Evolutionary conservation across 2,888 invertebrate species (phyloP).

Genomic region (Eupithecia inturbata): DNA sequence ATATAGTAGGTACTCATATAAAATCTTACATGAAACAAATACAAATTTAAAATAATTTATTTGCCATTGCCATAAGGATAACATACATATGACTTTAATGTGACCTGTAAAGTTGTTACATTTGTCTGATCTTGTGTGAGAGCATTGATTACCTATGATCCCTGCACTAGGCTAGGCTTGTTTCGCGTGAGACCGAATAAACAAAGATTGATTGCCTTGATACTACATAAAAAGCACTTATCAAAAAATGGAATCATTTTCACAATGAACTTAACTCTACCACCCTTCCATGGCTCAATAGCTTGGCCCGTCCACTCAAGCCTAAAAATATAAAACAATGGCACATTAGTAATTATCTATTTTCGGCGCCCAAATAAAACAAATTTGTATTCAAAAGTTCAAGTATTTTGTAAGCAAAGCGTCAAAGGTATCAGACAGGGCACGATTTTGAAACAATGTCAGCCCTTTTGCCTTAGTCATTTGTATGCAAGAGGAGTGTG

Average conservation of each 20-base stretch:
- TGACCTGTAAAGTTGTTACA: too few species aligned
- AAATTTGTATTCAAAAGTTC: slow-evolving; percentile 55
- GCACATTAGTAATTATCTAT: slow-evolving; percentile 41
- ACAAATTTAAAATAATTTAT: too few species aligned
- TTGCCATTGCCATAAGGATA: too few species aligned
- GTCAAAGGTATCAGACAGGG: slow-evolving; percentile 58
- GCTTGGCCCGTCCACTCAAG: not conserved
- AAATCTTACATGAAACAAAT: too few species aligned
- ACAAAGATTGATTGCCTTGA: too few species aligned
- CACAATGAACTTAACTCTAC: not conserved
- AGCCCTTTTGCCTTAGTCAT: slow-evolving; percentile 37
- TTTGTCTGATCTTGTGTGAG: too few species aligned
- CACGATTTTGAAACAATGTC: slow-evolving; percentile 53
- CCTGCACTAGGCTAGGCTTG: too few species aligned
- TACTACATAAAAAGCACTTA: too few species aligned
- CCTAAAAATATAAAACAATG: slow-evolving; percentile 12
- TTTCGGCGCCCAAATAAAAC: slow-evolving; percentile 46
- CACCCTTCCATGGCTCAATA: not conserved
- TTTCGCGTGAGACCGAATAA: too few species aligned
- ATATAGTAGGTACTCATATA: too few species aligned
- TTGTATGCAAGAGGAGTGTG: slow-evolving; percentile 58
- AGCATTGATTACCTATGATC: too few species aligned
- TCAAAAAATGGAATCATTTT: not conserved
- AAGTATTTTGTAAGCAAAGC: slow-evolving; percentile 56
- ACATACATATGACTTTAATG: too few species aligned